These are phyloP conservation scores for Nephila pilipes DNA, from an alignment of 1,140 invertebrate genomes.

Conservation along the genomic window DNA sequence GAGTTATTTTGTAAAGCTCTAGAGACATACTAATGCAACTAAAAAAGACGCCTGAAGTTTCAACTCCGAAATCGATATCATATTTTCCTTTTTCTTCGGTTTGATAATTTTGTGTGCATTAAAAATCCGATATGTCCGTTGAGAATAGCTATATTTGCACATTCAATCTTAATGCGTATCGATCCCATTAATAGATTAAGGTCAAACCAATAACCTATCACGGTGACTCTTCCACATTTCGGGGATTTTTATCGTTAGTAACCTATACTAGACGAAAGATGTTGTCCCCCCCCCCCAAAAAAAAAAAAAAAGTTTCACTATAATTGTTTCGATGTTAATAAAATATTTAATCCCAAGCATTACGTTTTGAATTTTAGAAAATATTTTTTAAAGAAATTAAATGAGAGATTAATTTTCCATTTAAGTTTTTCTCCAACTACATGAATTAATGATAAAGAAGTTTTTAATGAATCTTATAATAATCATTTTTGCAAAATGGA, in stretches of 20 bases:
- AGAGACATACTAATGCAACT: background rate
- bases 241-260: background rate
- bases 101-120: constrained; percentile 30
- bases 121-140: constrained; percentile 31
- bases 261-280: background rate
- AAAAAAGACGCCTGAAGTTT: constrained; percentile 8
- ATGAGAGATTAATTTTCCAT: no score
- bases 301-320: no score
- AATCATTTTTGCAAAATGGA: no score
- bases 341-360: no score
- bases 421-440: no score
- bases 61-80: background rate
- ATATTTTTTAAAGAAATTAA: no score
- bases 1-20: background rate
- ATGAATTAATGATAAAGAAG: no score
- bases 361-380: no score
- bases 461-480: no score
- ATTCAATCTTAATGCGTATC: constrained; percentile 13
- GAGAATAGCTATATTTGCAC: constrained; percentile 18
- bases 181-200: background rate
- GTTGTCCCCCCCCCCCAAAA: no score
- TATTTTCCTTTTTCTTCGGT: background rate
- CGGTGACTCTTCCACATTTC: background rate
- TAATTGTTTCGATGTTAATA: no score
- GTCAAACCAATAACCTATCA: constrained; percentile 9